Evolutionary conservation across 2,888 invertebrate genomes (phyloP), one percentile per base, ranked within the genome.

Genomic region (Dorcus hopei): DNA sequence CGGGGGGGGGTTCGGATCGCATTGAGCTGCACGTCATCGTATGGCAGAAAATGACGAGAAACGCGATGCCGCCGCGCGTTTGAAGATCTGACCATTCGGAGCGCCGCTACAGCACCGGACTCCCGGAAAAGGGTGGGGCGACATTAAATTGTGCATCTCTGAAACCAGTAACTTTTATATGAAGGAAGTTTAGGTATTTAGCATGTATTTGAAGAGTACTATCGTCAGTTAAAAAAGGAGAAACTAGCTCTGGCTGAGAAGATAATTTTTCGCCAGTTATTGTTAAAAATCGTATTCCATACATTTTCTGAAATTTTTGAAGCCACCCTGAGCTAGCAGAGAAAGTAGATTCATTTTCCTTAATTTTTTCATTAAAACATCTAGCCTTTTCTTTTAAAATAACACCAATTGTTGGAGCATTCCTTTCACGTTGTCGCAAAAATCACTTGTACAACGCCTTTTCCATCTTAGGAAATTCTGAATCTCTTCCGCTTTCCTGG

Each of bases 171-270:
- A n/a, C n/a, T n/a, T n/a, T n/a, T n/a, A n/a, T n/a, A n/a, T n/a
- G n/a, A n/a, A n/a, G n/a, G n/a, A n/a, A n/a, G n/a, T n/a, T n/a
- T n/a, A n/a, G n/a, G n/a, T n/a, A n/a, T n/a, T n/a, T n/a, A n/a
- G n/a, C n/a, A n/a, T n/a, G n/a, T n/a, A n/a, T n/a, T n/a, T n/a
- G n/a, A n/a, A n/a, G n/a, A n/a, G n/a, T n/a, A n/a, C n/a, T n/a
- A n/a, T n/a, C n/a, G n/a, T n/a, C n/a, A n/a, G n/a, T n/a, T n/a
- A n/a, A n/a, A n/a, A n/a, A n/a, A n/a, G n/a, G n/a, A n/a, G n/a
- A n/a, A 55, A 42, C 45, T 38, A 53, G 43, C 45, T 53, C 45
- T 33, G 45, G 52, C 42, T 52, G 42, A 52, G 41, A 19, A 11
- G 26, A 26, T 26, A 26, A 26, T 26, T 26, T 26, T 26, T 26